Percentiles rank a stretch among this genome's conserved stretches.
Evolutionary conservation across 2,113 vertebrate species (phyloP).

Genomic region (Etheostoma cragini): DNA sequence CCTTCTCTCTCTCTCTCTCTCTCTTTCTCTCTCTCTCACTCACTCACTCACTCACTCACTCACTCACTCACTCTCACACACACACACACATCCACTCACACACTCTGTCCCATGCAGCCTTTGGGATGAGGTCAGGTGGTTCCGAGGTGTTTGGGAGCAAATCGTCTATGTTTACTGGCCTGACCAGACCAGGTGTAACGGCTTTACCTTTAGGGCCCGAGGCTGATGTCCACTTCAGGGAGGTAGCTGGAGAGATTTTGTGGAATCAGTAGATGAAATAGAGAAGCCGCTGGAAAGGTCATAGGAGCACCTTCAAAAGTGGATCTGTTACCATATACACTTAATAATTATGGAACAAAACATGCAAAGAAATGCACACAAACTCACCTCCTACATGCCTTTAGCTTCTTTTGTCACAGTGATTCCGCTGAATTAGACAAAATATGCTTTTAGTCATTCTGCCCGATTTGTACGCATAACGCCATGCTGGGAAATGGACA

Average conservation of each 20-base stretch:
- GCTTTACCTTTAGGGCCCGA: slow-evolving; percentile 56
- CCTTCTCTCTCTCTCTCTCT: neutral
- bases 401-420: slow-evolving; percentile 1
- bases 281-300: slow-evolving; percentile 36
- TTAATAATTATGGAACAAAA: slow-evolving; percentile 5
- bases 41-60: neutral
- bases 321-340: slow-evolving; percentile 3
- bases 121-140: slow-evolving; percentile 39
- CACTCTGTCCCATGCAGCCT: slow-evolving; percentile 5
- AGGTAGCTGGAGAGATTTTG: slow-evolving; percentile 62
- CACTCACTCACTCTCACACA: neutral
- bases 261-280: slow-evolving; percentile 45
- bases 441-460: slow-evolving; percentile 2
- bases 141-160: slow-evolving; percentile 64
- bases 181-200: slow-evolving; percentile 31
- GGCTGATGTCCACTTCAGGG: slow-evolving; percentile 53
- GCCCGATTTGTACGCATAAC: neutral
- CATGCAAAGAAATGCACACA: neutral
- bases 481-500: slow-evolving; percentile 21
- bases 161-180: slow-evolving; percentile 65
- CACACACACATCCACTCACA: neutral
- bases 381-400: slow-evolving; percentile 1
- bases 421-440: neutral
- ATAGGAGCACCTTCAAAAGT: slow-evolving; percentile 36
- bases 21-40: neutral